phyloP scores from a whole-genome alignment of 2,888 invertebrate genomes.

The Sinohyriopsis cumingii region DNA sequence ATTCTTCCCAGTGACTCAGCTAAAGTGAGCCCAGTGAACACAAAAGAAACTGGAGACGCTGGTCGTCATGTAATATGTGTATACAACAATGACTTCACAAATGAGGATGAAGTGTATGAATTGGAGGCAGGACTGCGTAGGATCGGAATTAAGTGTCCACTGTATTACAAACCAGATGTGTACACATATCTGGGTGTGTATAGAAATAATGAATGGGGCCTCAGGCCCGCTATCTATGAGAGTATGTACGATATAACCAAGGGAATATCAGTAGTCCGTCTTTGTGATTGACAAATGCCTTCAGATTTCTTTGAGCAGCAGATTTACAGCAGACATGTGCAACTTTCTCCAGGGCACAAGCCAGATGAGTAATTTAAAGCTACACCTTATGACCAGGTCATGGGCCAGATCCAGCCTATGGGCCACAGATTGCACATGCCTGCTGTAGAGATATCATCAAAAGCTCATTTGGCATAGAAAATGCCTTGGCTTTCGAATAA shows the following conservation, averaged over 20 bases:
- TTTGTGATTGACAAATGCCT: too few relatives aligned
- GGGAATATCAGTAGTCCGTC: conserved; percentile 15
- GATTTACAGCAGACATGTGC: too few relatives aligned
- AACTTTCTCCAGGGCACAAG: too few relatives aligned
- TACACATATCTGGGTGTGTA: conserved; percentile 42
- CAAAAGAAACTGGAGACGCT: conserved; percentile 1
- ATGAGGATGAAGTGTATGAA: conserved; percentile 33
- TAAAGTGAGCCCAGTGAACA: conserved; percentile 22
- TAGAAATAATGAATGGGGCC: conserved; percentile 28
- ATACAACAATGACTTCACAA: conserved; percentile 37
- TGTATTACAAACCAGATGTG: conserved; percentile 47
- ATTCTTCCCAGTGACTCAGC: conserved; percentile 21
- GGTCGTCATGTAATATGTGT: conserved; percentile 42
- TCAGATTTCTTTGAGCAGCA: too few relatives aligned
- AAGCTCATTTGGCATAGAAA: too few relatives aligned
- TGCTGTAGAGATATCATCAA: too few relatives aligned
- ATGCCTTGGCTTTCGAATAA: too few relatives aligned
- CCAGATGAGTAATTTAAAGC: too few relatives aligned
- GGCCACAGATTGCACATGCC: too few relatives aligned
- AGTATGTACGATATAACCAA: conserved; percentile 27
- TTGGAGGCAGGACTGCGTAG: conserved; percentile 35
- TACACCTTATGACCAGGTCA: too few relatives aligned
- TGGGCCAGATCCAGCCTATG: too few relatives aligned
- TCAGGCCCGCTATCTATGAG: conserved; percentile 29
- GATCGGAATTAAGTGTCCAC: conserved; percentile 33